These are phyloP conservation scores for Mus minutoides DNA, from an alignment of 2,797 vertebrate species.

Conservation along the genomic window DNA sequence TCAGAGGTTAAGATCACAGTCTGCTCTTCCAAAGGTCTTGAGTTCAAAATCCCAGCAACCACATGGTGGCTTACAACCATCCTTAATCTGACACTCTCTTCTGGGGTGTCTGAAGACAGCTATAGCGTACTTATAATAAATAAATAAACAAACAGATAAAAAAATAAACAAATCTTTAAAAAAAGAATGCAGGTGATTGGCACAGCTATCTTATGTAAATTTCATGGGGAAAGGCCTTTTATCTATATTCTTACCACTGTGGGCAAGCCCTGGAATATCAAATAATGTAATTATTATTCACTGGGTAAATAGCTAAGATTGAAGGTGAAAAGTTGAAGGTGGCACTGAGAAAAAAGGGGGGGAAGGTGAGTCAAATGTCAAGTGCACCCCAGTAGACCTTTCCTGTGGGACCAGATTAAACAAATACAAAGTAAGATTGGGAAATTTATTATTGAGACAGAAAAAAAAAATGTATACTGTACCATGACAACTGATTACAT, in stretches of 20 bases:
- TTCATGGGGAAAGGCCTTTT: rapidly evolving
- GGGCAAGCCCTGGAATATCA: neutral
- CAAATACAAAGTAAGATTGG: constrained; percentile 12
- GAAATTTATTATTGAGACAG: neutral
- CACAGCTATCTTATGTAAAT: neutral
- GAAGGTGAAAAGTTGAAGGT: neutral
- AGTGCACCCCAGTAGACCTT: neutral
- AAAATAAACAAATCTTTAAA: too few relatives aligned
- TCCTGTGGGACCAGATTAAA: constrained; percentile 6
- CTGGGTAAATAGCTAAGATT: neutral
- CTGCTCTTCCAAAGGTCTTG: too few relatives aligned
- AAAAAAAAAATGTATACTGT: neutral
- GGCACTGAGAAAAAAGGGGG: neutral
- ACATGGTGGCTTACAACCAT: too few relatives aligned
- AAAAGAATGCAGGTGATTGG: neutral
- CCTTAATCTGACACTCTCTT: too few relatives aligned
- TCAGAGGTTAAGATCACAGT: too few relatives aligned
- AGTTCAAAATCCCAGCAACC: too few relatives aligned
- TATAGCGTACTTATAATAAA: too few relatives aligned
- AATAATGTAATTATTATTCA: neutral
- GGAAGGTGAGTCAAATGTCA: neutral
- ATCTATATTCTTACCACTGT: neutral
- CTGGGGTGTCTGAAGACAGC: too few relatives aligned
- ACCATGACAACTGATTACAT: neutral
- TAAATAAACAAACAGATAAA: too few relatives aligned